Evolutionary conservation across 1,140 invertebrate genomes (phyloP).

Genomic region (Cydia splendana): DNA sequence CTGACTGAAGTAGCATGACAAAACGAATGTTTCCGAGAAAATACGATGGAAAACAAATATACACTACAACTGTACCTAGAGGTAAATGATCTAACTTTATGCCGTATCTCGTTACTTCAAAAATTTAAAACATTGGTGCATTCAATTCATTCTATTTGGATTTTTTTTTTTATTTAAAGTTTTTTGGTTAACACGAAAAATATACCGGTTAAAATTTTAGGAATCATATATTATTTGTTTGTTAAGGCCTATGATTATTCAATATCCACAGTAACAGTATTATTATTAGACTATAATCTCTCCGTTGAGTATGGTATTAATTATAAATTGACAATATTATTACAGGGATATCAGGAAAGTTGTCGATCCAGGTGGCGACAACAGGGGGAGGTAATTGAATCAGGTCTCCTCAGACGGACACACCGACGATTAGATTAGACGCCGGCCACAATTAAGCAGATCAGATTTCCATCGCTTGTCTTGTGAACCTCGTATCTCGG

Average conservation of each 20-base stretch:
- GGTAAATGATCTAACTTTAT: background rate
- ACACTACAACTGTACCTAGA: background rate
- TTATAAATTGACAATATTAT: conserved; percentile 51
- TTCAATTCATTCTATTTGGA: background rate
- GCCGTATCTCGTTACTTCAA: background rate
- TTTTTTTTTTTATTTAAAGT: too few relatives aligned
- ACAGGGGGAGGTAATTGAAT: conserved; percentile 69
- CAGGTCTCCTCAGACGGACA: conserved; percentile 67
- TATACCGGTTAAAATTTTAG: background rate
- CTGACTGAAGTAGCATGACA: too few relatives aligned
- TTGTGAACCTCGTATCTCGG: background rate
- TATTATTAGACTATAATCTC: conserved; percentile 4
- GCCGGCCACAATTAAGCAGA: conserved; percentile 75
- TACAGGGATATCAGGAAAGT: conserved; percentile 44
- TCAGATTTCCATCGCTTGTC: conserved; percentile 67
- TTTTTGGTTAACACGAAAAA: background rate
- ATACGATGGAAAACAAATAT: too few relatives aligned
- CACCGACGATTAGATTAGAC: conserved; percentile 71
- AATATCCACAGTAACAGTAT: background rate
- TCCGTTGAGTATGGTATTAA: conserved; percentile 9
- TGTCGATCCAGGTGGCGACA: conserved; percentile 49
- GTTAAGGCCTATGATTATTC: background rate
- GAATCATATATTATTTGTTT: background rate
- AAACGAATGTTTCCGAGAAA: too few relatives aligned
- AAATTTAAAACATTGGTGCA: background rate